phyloP scores from a whole-genome alignment of 2,888 invertebrate species.

The Diaperis boleti region DNA sequence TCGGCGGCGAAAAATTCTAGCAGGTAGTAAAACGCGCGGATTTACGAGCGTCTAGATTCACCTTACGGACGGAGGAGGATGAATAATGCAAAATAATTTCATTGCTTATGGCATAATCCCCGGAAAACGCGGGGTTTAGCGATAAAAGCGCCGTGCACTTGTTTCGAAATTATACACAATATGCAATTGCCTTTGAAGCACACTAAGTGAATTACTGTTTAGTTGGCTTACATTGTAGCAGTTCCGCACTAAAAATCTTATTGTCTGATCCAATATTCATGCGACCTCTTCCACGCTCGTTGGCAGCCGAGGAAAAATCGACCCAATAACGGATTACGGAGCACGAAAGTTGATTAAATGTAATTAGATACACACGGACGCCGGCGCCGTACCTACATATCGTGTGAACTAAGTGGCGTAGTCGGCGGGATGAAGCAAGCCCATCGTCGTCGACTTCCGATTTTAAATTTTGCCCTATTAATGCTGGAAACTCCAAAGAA shows the following conservation, averaged over 20 bases:
- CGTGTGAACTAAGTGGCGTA: background rate
- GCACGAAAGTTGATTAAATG: conserved; percentile 3
- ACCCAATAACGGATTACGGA: conserved; percentile 4
- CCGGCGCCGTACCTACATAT: conserved; percentile 8
- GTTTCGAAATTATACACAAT: conserved; percentile 32
- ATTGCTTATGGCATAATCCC: conserved; percentile 41
- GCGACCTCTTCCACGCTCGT: background rate
- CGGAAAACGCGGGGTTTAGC: conserved; percentile 31
- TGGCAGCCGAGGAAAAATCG: background rate
- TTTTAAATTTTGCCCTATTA: conserved; percentile 14
- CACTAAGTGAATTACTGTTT: conserved; percentile 28
- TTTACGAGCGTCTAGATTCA: conserved; percentile 33
- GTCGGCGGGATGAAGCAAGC: background rate
- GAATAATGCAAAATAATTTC: conserved; percentile 43
- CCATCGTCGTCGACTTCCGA: background rate
- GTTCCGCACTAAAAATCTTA: conserved; percentile 25
- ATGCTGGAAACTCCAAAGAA: conserved; percentile 14
- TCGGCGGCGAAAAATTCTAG: conserved; percentile 16
- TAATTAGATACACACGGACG: conserved; percentile 13
- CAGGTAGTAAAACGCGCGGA: conserved; percentile 33
- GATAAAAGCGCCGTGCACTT: conserved; percentile 37
- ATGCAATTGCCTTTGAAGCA: conserved; percentile 34
- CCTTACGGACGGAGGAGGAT: conserved; percentile 34
- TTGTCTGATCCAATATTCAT: conserved; percentile 23
- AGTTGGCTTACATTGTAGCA: conserved; percentile 12